Evolutionary conservation across 64 coral and sea anemone species (phyloP).

Genomic region (Stichodactyla helianthus): DNA sequence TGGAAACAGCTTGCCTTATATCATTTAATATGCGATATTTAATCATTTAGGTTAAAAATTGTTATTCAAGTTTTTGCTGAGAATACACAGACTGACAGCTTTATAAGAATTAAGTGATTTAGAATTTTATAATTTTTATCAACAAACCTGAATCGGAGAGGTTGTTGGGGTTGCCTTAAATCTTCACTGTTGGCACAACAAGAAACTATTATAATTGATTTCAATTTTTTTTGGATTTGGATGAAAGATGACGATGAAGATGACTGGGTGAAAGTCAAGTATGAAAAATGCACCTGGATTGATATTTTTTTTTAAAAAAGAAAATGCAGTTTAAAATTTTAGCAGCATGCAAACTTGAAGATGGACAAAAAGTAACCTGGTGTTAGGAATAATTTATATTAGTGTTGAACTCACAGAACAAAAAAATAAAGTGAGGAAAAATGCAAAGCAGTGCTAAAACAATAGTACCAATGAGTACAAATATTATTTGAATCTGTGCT

Average conservation of each 20-base stretch:
- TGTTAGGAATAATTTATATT: neutral
- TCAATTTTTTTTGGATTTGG: neutral
- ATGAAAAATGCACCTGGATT: neutral
- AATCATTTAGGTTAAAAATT: too few relatives aligned
- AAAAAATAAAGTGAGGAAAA: neutral
- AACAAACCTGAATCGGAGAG: constrained; percentile 98
- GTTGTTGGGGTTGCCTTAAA: constrained; percentile 74
- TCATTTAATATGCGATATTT: too few relatives aligned
- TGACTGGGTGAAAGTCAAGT: neutral
- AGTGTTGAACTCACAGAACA: neutral
- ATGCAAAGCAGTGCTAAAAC: neutral
- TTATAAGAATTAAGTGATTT: neutral
- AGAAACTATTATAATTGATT: constrained; percentile 3
- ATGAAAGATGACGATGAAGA: neutral
- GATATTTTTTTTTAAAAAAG: neutral
- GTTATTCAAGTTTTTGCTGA: too few relatives aligned
- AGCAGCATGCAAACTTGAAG: neutral
- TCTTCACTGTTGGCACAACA: constrained; percentile 90
- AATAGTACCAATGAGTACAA: neutral
- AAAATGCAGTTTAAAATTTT: neutral
- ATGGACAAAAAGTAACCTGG: neutral
- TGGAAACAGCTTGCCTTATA: too few relatives aligned
- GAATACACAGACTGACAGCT: neutral
- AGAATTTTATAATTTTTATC: neutral
- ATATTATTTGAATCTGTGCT: neutral